Base-by-base conservation (phyloP, 92 coral and sea anemone species). In the Porites cylindrica region DNA sequence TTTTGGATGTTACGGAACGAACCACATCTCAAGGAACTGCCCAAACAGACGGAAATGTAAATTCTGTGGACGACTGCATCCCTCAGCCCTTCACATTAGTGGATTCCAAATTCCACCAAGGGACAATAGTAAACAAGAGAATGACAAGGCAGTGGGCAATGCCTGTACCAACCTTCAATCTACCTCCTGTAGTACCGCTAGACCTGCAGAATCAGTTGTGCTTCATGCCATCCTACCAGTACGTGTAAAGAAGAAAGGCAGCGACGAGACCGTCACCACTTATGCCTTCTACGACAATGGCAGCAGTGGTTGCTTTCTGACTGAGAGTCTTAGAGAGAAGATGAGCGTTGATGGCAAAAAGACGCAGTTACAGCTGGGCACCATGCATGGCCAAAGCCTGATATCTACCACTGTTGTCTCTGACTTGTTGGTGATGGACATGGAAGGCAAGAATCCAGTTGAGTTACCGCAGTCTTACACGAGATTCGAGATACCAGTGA, bases 21-120 rank as follows among this genome's bases (percentile, higher is more conserved):
- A n/a, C n/a, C 23, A 21, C 23, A 21, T 21, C 90, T 79, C 38
- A 76, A 84, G 82, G 71, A 66, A 21, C 80, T 86, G 95, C 95
- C 2, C 88, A 84, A 1, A 88, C 78, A 21, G 90, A 61, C 83
- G 89, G 38, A 86, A 18, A 53, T 89, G 82, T 70, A 54, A 52
- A 32, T 56, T 75, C 16, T 87, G 90, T 58, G 38, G 64, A 13
- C 88, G 77, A 69, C 85, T 75, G 26, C 94, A 92, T 67, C 95
- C 95, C 54, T 74, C 98, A 10, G 87, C 91, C 7, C 82, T 94
- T 16, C 98, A 92, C 81, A 76, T 82, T 8, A 90, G 88, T 29
- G 90, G 95, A 11, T 92, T 92, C 60, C 69, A 62, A 16, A 76
- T 60, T n/a, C 52, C 47, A 2, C 26, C 8, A 65, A 74, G 18